phyloP scores from a whole-genome alignment of 2,113 vertebrate genomes.

The Trematocara macrostoma region DNA sequence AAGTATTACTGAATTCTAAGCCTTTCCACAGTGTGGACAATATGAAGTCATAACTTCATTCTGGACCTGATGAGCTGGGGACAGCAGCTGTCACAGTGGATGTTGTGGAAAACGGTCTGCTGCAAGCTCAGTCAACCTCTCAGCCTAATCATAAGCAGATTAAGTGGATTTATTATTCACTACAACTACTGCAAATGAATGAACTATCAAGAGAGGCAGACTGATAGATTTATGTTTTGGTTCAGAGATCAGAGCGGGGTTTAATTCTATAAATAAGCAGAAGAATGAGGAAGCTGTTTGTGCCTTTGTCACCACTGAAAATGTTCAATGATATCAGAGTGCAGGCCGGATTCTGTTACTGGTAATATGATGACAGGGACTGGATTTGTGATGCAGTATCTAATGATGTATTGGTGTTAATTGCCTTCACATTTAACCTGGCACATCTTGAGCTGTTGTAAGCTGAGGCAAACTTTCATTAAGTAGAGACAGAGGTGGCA shows the following conservation, averaged over 20 bases:
- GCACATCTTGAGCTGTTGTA: background rate
- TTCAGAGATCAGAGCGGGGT: background rate
- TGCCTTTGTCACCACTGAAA: background rate
- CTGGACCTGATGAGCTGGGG: background rate
- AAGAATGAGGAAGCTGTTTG: background rate
- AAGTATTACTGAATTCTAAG: background rate
- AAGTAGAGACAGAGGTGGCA: background rate
- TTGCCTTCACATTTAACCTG: background rate
- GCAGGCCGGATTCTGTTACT: background rate
- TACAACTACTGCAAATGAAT: background rate
- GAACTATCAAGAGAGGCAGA: background rate
- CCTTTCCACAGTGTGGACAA: conserved; percentile 2
- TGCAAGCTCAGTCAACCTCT: background rate
- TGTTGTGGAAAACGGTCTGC: background rate
- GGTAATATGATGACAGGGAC: background rate
- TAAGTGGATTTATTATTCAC: background rate
- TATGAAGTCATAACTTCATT: conserved; percentile 39
- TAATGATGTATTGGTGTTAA: background rate
- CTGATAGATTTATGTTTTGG: background rate
- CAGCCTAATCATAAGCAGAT: background rate
- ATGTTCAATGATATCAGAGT: background rate
- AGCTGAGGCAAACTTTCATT: background rate
- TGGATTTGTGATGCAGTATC: background rate
- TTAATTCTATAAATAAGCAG: background rate
- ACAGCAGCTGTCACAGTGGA: conserved; percentile 30